Percentiles rank a stretch among this genome's conserved stretches.
phyloP scores from a whole-genome alignment of 2,888 invertebrate genomes.

The Polymixis flavicincta region DNA sequence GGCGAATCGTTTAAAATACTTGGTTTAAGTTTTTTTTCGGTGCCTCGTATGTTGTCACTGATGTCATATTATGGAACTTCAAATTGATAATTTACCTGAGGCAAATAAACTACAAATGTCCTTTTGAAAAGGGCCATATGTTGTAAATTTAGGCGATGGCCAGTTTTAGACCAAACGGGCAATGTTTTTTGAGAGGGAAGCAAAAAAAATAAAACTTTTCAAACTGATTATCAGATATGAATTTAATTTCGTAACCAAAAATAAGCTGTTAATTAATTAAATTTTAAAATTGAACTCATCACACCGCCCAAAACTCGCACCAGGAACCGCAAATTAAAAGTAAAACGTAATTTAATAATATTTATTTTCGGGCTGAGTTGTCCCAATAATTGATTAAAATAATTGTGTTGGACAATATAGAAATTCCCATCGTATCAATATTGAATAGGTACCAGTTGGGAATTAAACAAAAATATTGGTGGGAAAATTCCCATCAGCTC shows the following conservation, averaged over 20 bases:
- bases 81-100: neutral
- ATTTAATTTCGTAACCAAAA: neutral
- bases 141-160: neutral
- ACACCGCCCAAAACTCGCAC: constrained; percentile 1
- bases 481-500: constrained; percentile 52
- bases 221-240: no score
- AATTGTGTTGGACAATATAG: constrained; percentile 6
- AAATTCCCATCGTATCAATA: constrained; percentile 33
- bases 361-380: neutral
- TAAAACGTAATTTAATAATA: constrained; percentile 13
- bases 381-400: neutral
- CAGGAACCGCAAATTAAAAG: constrained; percentile 29
- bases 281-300: constrained; percentile 13
- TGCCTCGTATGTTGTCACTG: neutral
- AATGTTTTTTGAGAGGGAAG: neutral
- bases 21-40: neutral
- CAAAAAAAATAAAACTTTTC: neutral
- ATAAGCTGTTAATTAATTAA: neutral
- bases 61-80: no score
- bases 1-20: constrained; percentile 1
- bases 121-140: neutral
- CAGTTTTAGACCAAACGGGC: neutral
- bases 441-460: constrained; percentile 14
- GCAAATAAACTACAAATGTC: neutral
- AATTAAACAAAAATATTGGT: constrained; percentile 35